A percentile compares a stretch with the other conserved stretches of the same genome.
These are phyloP conservation scores for Sebastes diploproa DNA, from an alignment of 2,797 vertebrate genomes.

Conservation along the genomic window DNA sequence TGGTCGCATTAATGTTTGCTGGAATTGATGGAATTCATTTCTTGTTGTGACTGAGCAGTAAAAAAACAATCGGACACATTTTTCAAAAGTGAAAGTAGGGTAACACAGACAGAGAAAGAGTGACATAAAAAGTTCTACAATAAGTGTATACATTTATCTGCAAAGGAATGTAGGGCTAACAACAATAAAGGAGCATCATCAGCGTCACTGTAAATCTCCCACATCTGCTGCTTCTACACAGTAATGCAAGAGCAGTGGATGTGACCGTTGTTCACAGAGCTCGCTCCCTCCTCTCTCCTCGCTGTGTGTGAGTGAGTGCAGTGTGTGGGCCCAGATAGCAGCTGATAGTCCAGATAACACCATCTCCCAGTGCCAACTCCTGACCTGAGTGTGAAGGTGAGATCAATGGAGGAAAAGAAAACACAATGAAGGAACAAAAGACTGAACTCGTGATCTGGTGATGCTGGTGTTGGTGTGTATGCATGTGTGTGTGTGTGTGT, in stretches of 20 bases:
- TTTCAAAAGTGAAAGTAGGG: conserved; percentile 7
- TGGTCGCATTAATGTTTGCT: neutral
- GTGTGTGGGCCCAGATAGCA: conserved; percentile 61
- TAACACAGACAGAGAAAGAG: neutral
- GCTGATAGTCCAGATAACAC: conserved; percentile 66
- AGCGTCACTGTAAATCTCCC: neutral
- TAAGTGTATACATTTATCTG: neutral
- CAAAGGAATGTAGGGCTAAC: neutral
- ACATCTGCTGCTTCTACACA: neutral
- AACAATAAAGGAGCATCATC: neutral
- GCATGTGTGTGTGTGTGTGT: conserved; percentile 27
- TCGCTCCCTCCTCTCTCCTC: neutral
- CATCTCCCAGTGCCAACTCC: conserved; percentile 52
- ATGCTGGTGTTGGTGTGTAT: conserved; percentile 51
- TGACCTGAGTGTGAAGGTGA: conserved; percentile 74
- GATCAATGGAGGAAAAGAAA: conserved; percentile 68
- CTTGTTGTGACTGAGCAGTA: neutral
- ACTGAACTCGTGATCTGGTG: conserved; percentile 77
- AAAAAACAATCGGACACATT: neutral
- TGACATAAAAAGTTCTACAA: neutral
- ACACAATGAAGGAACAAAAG: conserved; percentile 77
- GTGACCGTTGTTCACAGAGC: conserved; percentile 4
- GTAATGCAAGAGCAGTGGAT: neutral
- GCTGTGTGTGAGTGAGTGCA: conserved; percentile 17
- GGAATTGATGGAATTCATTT: neutral